These are phyloP conservation scores for Galleria mellonella DNA, from an alignment of 1,140 invertebrate species.

Conservation along the genomic window DNA sequence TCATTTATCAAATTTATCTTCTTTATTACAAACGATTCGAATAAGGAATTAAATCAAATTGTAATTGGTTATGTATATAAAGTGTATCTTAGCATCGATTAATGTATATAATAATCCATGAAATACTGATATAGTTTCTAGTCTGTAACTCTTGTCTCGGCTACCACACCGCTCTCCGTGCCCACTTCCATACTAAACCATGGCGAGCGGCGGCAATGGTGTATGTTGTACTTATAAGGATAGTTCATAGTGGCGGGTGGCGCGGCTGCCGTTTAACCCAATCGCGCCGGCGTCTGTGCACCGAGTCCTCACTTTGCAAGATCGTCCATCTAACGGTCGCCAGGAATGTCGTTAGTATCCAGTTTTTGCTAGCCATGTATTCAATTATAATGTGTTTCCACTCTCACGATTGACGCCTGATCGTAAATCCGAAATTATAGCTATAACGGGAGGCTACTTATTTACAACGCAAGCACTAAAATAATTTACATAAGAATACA, in stretches of 20 bases:
- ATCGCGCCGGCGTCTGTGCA: slow-evolving; percentile 16
- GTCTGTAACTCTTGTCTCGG: too few relatives aligned
- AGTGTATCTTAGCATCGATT: too few relatives aligned
- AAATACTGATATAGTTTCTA: too few relatives aligned
- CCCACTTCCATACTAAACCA: too few relatives aligned
- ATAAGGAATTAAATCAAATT: too few relatives aligned
- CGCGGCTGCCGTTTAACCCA: slow-evolving; percentile 1
- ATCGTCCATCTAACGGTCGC: slow-evolving; percentile 51
- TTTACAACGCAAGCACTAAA: not conserved
- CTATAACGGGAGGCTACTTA: slow-evolving; percentile 10
- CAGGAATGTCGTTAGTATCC: slow-evolving; percentile 47
- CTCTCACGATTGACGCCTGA: slow-evolving; percentile 23
- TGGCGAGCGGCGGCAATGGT: too few relatives aligned
- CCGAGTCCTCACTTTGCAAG: slow-evolving; percentile 1
- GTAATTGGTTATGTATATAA: too few relatives aligned
- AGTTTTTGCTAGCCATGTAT: slow-evolving; percentile 36
- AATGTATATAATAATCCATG: too few relatives aligned
- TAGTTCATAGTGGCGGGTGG: slow-evolving; percentile 1
- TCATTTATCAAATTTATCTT: too few relatives aligned
- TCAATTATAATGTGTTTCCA: slow-evolving; percentile 36
- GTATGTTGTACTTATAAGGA: not conserved
- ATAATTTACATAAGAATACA: too few relatives aligned
- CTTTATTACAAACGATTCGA: too few relatives aligned
- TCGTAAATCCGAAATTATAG: slow-evolving; percentile 24
- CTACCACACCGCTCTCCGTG: too few relatives aligned